Evolutionary conservation across 92 coral and sea anemone genomes (phyloP).

Genomic region (Bergia puertoricense): DNA sequence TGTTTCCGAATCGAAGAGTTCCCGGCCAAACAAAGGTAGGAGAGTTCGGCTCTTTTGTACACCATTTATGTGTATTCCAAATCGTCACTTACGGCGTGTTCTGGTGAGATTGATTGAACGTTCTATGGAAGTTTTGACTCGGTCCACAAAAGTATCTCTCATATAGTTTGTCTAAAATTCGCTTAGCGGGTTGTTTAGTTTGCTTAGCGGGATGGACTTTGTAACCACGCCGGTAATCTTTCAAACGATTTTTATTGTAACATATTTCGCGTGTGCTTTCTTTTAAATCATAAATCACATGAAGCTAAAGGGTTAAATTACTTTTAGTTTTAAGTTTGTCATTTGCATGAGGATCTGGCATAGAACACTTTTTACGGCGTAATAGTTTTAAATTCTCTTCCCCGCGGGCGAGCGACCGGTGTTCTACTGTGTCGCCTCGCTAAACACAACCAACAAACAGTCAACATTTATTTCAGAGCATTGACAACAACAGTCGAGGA

Average conservation of each 20-base stretch:
- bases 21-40: slow-evolving; percentile 19
- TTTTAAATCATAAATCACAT: not conserved
- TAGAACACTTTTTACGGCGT: not conserved
- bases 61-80: not conserved
- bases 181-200: slow-evolving; percentile 23
- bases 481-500: not conserved
- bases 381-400: not conserved
- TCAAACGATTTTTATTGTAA: not conserved
- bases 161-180: not conserved
- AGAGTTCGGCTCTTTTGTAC: not conserved
- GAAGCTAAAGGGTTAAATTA: not conserved
- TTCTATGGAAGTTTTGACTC: not conserved
- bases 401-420: not conserved
- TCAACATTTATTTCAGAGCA: not conserved
- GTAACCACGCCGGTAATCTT: slow-evolving; percentile 6
- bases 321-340: not conserved
- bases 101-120: not conserved
- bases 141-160: not conserved
- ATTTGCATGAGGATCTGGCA: not conserved
- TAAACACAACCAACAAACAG: not conserved
- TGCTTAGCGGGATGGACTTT: not conserved
- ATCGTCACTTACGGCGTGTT: not conserved
- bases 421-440: not conserved
- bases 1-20: not conserved
- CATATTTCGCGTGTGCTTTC: not conserved